Evolutionary conservation across 2,888 invertebrate genomes (phyloP), one percentile per base, ranked within the genome.

Genomic region (Parnassius orleans): DNA sequence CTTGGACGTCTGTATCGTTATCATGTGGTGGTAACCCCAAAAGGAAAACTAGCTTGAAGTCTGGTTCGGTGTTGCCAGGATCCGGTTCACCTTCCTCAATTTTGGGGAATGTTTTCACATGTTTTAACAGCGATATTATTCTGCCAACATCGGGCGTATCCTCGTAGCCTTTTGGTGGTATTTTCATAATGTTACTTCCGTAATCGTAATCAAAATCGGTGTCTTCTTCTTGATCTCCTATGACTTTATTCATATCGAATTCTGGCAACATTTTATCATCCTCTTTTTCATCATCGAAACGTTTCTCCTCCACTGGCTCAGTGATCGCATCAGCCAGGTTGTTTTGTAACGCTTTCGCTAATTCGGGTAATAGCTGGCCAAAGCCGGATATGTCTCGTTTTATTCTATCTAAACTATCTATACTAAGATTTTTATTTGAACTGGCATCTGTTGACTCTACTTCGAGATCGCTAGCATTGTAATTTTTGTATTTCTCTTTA

Each of bases 11-110:
- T 73, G 94, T 92, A 77, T 80, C 80, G 70, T 92, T 90, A 68
- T 92, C 92, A 68, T 93, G 90, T n/a, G 87, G 73, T 62, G 94
- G 93, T 72, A 93, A 83, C 60, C 96, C 96, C 66, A 96, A 76
- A 43, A 96, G 71, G 65, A 92, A 92, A 7, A 90, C 81, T 2
- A 91, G 64, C 61, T 85, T 90, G 60, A 78, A 90, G 47, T 86
- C 86, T 1, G 80, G 75, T 3, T 76, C 78, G 24, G 61, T 70
- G 63, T 73, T 74, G 51, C 65, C 67, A 70, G 60, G 19, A 1
- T 72, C 67, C 0, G 68, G 12, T 15, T 69, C 69, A 9, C 74
- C 72, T 12, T 67, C 68, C 3, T 67, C 68, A 2, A 68, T 63
- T 68, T 79, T 78, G 0, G 72, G 72, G 47, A 84, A 79, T 47